Base-by-base conservation (phyloP, 2,797 vertebrate species). In the Hapalemur alaotrensis region DNA sequence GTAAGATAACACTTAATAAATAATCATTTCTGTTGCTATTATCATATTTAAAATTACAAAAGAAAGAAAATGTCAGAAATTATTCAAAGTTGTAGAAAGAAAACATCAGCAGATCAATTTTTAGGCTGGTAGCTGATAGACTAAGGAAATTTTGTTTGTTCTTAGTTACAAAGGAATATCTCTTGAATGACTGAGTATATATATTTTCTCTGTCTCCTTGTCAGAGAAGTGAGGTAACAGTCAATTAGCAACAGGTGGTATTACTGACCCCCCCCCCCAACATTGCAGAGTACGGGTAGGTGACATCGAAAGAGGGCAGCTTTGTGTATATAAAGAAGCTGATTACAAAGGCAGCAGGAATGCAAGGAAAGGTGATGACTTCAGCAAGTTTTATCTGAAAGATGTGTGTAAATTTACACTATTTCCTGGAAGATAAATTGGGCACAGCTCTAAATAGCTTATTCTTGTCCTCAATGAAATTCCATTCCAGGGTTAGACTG, bases 31-130 rank as follows among this genome's bases (percentile, higher is more conserved):
- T 52, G 8, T 85, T 85, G 38, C 5, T 76, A 76, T 72, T 59
- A 35, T 84, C 41, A 59, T 17, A 81, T 61, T 86, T 73, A 50
- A 86, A 95, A 89, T 35, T 57, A 25, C 9, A 48, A 92, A 61
- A 89, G 28, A 38, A 69, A 59, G 50, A 65, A 81, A 78, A 54
- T 43, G 8, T 54, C 15, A 82, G 23, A 81, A 48, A 78, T 65
- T 48, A 41, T 18, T 18, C 1, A 76, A 7, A 73, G 12, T 54
- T 23, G 28, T 30, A 57, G 25, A 52, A 52, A 88, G 38, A 57
- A 61, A 88, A 38, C 46, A 88, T 12, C 43, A 48, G 22, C 25
- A 67, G 3, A 61, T n/a, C 23, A 11, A 76, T 63, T 70, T 83
- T 57, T 32, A 46, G 72, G 22, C 7, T 63, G 13, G 10, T 11